Evolutionary conservation across 1,140 invertebrate species (phyloP), one percentile per base, ranked within the genome.

Genomic region (Conus betulinus): DNA sequence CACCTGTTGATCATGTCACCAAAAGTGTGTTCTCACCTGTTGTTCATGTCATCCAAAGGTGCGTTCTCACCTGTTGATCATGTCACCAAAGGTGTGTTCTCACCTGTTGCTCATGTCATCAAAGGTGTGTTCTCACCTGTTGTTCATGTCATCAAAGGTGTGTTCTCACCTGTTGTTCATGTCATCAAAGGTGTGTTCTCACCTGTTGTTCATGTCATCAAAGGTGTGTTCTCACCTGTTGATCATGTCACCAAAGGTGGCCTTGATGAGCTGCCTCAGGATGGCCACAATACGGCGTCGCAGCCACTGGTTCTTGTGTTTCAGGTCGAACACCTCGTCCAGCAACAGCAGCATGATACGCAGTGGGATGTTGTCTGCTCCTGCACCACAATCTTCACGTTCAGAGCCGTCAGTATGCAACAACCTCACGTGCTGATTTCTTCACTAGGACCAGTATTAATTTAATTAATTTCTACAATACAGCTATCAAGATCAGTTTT

Each of bases 281-380:
- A 98, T 95, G 1, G 97, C 97, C 5, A 98, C 97, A 91, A 99
- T 97, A 86, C 97, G 96, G 86, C 98, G 95, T 82, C 98, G 95
- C 39, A 99, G 96, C 98, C 98, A 99, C 91, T 98, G 97, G 95
- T 98, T 98, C 91, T 97, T 96, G 76, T 97, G 97, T 95, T 97
- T 97, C 78, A 98, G 95, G 94, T 98, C 98, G 95, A 99, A 99
- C 6, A 99, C 97, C 96, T 99, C 98, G 94, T 98, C 98, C 96
- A 98, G 97, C 78, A 99, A 94, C 5, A 98, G 95, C 63, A 99
- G 94, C 95, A 98, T 97, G 90, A 98, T 98, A 91, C 98, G 96
- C 84, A 98, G 94, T 23, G 98, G 98, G 95, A 98, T 98, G 95
- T 98, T 98, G 92, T 98, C 97, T 92, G 91, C 94, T 81, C 89